These are phyloP conservation scores for Synanthedon andrenaeformis DNA, from an alignment of 2,888 invertebrate genomes.

Conservation along the genomic window DNA sequence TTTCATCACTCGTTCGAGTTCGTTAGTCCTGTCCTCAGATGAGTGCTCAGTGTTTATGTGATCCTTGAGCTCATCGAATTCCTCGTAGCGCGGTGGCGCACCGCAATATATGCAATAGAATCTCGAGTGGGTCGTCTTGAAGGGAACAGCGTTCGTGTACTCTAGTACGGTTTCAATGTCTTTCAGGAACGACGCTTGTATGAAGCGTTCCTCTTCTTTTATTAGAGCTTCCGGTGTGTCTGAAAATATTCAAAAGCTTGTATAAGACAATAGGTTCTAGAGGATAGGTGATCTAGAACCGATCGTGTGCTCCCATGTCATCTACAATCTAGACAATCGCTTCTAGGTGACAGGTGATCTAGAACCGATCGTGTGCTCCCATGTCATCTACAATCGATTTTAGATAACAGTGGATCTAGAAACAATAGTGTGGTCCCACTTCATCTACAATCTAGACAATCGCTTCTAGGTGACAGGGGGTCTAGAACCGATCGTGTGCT, in stretches of 20 bases:
- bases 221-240: conserved; percentile 5
- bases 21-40: conserved; percentile 15
- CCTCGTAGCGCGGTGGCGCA: conserved; percentile 16
- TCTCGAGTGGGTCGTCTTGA: conserved; percentile 22
- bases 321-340: too few species aligned
- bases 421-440: too few species aligned
- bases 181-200: conserved; percentile 15
- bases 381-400: too few species aligned
- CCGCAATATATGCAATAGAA: conserved; percentile 39
- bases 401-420: too few species aligned
- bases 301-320: too few species aligned
- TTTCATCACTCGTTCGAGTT: conserved; percentile 21
- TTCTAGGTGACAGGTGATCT: too few species aligned
- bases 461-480: too few species aligned
- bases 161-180: conserved; percentile 32
- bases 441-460: too few species aligned
- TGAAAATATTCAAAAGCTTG: neutral
- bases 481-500: too few species aligned
- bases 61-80: conserved; percentile 22
- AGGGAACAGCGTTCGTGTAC: conserved; percentile 41
- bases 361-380: too few species aligned
- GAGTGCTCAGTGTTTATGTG: conserved; percentile 29
- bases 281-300: too few species aligned
- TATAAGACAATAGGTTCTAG: too few species aligned
- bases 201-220: conserved; percentile 5